Conservation (phyloP, 2,797 vertebrate genomes). For the Lutjanus campechanus region DNA sequence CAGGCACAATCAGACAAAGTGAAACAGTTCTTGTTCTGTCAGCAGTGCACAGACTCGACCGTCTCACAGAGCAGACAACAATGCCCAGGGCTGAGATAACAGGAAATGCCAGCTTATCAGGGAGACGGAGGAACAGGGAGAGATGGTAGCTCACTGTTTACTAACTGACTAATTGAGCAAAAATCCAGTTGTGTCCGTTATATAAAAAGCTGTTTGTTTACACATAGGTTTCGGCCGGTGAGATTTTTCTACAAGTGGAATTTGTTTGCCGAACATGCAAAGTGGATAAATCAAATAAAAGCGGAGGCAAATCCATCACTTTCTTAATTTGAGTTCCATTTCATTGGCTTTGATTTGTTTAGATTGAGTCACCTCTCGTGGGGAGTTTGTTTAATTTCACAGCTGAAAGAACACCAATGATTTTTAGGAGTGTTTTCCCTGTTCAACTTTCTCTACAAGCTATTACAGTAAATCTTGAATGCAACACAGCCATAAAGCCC, state of each 20-base stretch:
- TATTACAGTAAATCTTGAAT: slow-evolving; percentile 78
- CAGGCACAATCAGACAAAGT: slow-evolving; percentile 70
- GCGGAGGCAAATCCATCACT: slow-evolving; percentile 69
- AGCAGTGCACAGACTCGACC: slow-evolving; percentile 67
- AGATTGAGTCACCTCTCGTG: slow-evolving; percentile 81
- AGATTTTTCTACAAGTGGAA: slow-evolving; percentile 27
- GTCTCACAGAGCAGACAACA: slow-evolving; percentile 80
- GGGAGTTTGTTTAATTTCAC: slow-evolving; percentile 86
- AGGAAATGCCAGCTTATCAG: slow-evolving; percentile 87
- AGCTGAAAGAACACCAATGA: slow-evolving; percentile 80
- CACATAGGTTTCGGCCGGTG: slow-evolving; percentile 11
- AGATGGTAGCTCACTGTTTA: slow-evolving; percentile 60
- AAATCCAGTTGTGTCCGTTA: slow-evolving; percentile 42
- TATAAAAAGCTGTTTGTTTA: slow-evolving; percentile 33
- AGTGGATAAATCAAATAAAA: slow-evolving; percentile 68
- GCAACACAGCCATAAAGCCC: slow-evolving; percentile 67
- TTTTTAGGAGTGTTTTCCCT: slow-evolving; percentile 79
- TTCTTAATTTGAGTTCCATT: slow-evolving; percentile 82
- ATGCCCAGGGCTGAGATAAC: slow-evolving; percentile 81
- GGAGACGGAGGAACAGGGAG: slow-evolving; percentile 62
- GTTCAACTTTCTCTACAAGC: slow-evolving; percentile 79
- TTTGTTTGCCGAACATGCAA: slow-evolving; percentile 61
- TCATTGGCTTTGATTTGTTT: slow-evolving; percentile 82
- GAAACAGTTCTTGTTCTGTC: slow-evolving; percentile 76
- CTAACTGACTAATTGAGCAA: slow-evolving; percentile 53